Conservation (phyloP, 2,797 vertebrate species). For the Sebastes diaconus region DNA sequence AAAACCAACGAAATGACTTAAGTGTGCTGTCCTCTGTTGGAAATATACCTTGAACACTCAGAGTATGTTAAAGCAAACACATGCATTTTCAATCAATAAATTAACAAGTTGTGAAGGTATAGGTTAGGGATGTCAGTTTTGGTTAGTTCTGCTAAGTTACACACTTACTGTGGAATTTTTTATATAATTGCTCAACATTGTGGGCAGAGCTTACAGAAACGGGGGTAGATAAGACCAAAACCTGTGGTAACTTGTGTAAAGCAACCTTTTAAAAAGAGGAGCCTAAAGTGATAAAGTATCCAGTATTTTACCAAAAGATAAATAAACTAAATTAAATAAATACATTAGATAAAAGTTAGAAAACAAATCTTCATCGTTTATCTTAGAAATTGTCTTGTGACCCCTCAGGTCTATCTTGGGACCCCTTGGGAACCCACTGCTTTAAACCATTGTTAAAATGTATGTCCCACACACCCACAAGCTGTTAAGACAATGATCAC, state of each 20-base stretch:
- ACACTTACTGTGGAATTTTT: too few relatives aligned
- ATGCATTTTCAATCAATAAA: neutral
- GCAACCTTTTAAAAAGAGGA: too few relatives aligned
- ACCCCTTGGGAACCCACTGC: neutral
- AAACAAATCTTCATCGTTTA: neutral
- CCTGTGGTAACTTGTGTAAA: too few relatives aligned
- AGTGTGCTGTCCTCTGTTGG: neutral
- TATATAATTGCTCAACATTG: too few relatives aligned
- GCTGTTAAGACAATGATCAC: neutral
- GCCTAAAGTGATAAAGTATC: too few relatives aligned
- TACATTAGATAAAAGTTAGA: neutral
- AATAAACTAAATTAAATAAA: neutral
- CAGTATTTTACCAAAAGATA: too few relatives aligned
- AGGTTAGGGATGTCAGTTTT: too few relatives aligned
- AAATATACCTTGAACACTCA: too few relatives aligned
- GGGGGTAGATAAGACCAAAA: too few relatives aligned
- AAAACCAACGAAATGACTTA: neutral
- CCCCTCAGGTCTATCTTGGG: neutral
- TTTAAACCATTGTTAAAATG: neutral
- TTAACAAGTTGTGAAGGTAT: neutral
- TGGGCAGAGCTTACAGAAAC: too few relatives aligned
- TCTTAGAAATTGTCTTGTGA: neutral
- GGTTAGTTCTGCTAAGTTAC: too few relatives aligned
- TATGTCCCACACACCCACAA: neutral
- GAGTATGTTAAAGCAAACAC: neutral